These are phyloP conservation scores for Drosophila atroscutellata DNA, from an alignment of 2,888 invertebrate species.

Conservation along the genomic window DNA sequence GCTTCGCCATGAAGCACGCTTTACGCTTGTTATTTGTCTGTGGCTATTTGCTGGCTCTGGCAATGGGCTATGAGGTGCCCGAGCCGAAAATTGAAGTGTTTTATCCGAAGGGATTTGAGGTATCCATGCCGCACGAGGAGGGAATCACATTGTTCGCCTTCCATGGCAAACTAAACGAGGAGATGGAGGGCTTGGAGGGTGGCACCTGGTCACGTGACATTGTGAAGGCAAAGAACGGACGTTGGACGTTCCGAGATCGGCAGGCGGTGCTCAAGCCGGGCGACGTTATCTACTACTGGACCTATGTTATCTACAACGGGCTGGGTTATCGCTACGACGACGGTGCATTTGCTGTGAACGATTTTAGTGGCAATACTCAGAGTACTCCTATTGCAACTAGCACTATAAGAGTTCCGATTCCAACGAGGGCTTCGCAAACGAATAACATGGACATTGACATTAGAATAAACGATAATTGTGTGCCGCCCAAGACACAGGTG, in stretches of 20 bases:
- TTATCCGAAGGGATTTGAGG: conserved; percentile 86
- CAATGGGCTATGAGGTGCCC: conserved; percentile 84
- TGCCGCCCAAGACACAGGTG: conserved; percentile 50
- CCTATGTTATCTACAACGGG: conserved; percentile 90
- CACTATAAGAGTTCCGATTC: neutral
- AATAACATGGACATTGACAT: conserved; percentile 38
- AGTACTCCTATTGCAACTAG: neutral
- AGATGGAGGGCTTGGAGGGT: conserved; percentile 89
- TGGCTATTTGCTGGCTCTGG: conserved; percentile 24
- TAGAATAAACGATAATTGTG: conserved; percentile 38
- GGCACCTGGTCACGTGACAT: conserved; percentile 89
- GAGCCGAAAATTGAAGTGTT: conserved; percentile 85
- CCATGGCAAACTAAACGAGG: conserved; percentile 91
- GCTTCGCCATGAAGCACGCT: conserved; percentile 36
- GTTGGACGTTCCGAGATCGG: conserved; percentile 89
- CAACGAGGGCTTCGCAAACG: conserved; percentile 15
- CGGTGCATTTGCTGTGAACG: conserved; percentile 74
- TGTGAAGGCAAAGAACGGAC: conserved; percentile 87
- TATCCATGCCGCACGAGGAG: conserved; percentile 87
- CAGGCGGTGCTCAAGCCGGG: conserved; percentile 87
- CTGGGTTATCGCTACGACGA: conserved; percentile 88
- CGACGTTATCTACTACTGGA: conserved; percentile 91
- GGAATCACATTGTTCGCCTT: conserved; percentile 90
- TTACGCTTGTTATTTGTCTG: conserved; percentile 4
- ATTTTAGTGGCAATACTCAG: conserved; percentile 46